phyloP scores from a whole-genome alignment of 1,140 invertebrate species.

The Ceratina calcarata region DNA sequence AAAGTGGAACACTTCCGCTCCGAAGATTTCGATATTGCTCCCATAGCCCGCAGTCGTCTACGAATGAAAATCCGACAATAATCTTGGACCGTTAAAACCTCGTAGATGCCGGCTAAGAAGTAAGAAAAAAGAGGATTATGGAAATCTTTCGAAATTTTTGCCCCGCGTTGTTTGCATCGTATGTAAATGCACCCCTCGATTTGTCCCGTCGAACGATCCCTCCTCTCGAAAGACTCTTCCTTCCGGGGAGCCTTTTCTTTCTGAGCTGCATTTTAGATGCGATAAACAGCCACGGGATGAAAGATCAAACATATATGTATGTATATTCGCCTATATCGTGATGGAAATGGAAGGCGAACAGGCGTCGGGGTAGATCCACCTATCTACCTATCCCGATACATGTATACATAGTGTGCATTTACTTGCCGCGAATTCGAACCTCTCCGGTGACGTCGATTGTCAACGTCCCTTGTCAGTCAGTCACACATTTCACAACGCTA shows the following conservation, averaged over 20 bases:
- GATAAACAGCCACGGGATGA: constrained; percentile 22
- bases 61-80: background rate
- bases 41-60: background rate
- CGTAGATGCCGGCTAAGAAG: background rate
- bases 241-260: background rate
- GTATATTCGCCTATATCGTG: no score
- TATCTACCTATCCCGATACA: no score
- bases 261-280: constrained; percentile 30
- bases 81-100: no score
- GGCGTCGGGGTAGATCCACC: constrained; percentile 7
- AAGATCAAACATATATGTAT: constrained; percentile 1
- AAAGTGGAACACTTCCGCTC: constrained; percentile 14
- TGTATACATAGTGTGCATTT: no score
- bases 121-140: background rate
- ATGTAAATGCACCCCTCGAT: constrained; percentile 43
- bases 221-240: constrained; percentile 27
- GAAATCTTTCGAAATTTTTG: background rate
- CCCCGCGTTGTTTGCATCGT: constrained; percentile 22
- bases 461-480: constrained; percentile 12
- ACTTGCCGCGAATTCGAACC: background rate
- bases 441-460: constrained; percentile 27
- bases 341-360: no score
- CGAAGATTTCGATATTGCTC: constrained; percentile 10
- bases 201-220: constrained; percentile 1
- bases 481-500: background rate